Evolutionary conservation across 1,140 invertebrate species (phyloP).

Genomic region (Drosophila gunungcola): DNA sequence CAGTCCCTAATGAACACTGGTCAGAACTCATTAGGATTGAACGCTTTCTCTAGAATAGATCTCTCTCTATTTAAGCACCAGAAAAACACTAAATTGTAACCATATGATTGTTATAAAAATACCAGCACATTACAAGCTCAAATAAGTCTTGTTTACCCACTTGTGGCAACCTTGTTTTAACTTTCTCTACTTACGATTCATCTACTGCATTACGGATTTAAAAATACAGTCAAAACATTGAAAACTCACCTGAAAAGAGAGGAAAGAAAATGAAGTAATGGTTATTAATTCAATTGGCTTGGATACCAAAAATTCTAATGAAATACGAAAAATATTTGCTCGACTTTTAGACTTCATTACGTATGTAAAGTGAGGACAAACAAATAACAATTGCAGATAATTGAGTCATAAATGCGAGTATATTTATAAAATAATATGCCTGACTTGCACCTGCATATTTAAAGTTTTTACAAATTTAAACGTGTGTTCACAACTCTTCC

Average conservation of each 20-base stretch:
- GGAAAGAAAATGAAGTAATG: not conserved
- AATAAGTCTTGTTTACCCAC: not conserved
- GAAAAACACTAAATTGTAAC: too few species aligned
- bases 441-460: not conserved
- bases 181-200: constrained; percentile 20
- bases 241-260: constrained; percentile 46
- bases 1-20: constrained; percentile 14
- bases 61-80: too few species aligned
- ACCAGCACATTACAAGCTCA: not conserved
- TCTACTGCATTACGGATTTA: not conserved
- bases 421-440: not conserved
- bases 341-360: constrained; percentile 24
- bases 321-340: constrained; percentile 27
- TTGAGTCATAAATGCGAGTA: constrained; percentile 33
- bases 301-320: constrained; percentile 13
- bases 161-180: constrained; percentile 12
- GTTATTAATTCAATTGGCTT: constrained; percentile 34
- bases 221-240: constrained; percentile 9
- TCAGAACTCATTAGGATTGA: not conserved
- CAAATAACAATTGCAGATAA: constrained; percentile 28
- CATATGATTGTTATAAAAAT: too few species aligned
- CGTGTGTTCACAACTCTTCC: too few species aligned
- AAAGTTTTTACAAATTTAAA: too few species aligned
- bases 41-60: not conserved
- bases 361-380: constrained; percentile 28